phyloP scores from a whole-genome alignment of 2,113 vertebrate species.

The Neogobius melanostomus region DNA sequence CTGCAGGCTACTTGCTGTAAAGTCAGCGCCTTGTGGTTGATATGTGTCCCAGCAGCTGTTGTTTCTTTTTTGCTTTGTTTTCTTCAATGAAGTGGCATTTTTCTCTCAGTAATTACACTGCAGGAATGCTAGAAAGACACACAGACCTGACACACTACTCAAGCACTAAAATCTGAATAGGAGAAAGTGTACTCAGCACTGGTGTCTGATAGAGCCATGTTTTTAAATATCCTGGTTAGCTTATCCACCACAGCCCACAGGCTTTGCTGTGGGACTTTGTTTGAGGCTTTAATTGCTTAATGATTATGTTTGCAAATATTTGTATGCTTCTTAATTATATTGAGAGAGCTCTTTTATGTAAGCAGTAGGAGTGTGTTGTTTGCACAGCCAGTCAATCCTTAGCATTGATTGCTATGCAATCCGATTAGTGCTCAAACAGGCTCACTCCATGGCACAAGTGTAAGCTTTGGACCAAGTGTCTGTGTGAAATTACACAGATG shows the following conservation, averaged over 20 bases:
- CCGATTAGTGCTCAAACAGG: conserved; percentile 54
- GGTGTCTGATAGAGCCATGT: conserved; percentile 38
- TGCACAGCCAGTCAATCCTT: conserved; percentile 62
- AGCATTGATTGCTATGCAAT: conserved; percentile 70
- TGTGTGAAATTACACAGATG: conserved; percentile 50
- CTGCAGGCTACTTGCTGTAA: conserved; percentile 34
- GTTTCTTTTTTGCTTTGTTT: conserved; percentile 27
- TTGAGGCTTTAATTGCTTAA: conserved; percentile 47
- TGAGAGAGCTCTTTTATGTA: conserved; percentile 40
- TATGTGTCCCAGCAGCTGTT: conserved; percentile 39
- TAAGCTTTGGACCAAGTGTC: conserved; percentile 39
- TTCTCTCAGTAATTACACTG: conserved; percentile 63
- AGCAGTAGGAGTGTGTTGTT: conserved; percentile 57
- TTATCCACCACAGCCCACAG: conserved; percentile 23
- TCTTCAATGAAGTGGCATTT: conserved; percentile 54
- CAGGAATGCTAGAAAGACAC: conserved; percentile 49
- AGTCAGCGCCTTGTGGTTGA: conserved; percentile 59
- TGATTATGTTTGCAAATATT: conserved; percentile 62
- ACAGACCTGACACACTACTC: conserved; percentile 54
- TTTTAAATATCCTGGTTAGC: conserved; percentile 12
- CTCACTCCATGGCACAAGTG: conserved; percentile 31
- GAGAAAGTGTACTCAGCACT: conserved; percentile 31
- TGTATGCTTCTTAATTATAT: conserved; percentile 42
- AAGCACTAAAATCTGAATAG: conserved; percentile 45
- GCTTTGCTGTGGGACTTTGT: conserved; percentile 20